Evolutionary conservation across 2,888 invertebrate genomes (phyloP).

Genomic region (Neoscelio sp.): DNA sequence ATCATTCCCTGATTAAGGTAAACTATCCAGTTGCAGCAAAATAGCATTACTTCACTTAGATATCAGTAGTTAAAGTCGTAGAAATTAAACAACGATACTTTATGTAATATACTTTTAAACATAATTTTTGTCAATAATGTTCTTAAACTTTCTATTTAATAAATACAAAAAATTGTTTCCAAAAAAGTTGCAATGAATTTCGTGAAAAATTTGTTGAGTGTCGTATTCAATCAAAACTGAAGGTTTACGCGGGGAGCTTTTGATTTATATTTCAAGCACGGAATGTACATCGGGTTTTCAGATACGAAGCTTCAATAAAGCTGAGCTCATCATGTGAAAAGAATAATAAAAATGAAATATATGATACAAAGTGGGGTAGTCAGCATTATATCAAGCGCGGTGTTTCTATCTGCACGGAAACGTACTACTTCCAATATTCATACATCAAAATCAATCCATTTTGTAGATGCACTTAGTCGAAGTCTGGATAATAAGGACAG

Average conservation of each 20-base stretch:
- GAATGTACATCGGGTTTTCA: constrained; percentile 45
- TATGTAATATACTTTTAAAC: no score
- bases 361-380: constrained; percentile 58
- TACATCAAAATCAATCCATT: constrained; percentile 78
- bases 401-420: constrained; percentile 54
- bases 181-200: no score
- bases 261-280: constrained; percentile 48
- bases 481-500: constrained; percentile 61
- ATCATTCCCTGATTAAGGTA: no score
- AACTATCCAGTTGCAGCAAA: no score
- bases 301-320: constrained; percentile 52
- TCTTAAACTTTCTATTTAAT: no score
- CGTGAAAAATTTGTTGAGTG: neutral
- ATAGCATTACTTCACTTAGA: no score
- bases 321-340: constrained; percentile 60
- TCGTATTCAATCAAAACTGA: constrained; percentile 23
- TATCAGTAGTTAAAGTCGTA: no score
- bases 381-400: constrained; percentile 42
- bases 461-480: constrained; percentile 73
- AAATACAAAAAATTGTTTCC: no score
- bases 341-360: constrained; percentile 60
- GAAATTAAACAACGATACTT: no score
- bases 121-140: no score
- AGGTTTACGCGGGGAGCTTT: constrained; percentile 6
- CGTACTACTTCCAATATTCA: constrained; percentile 74